phyloP scores from a whole-genome alignment of 2,888 invertebrate species.

The Idaea dimidiata region DNA sequence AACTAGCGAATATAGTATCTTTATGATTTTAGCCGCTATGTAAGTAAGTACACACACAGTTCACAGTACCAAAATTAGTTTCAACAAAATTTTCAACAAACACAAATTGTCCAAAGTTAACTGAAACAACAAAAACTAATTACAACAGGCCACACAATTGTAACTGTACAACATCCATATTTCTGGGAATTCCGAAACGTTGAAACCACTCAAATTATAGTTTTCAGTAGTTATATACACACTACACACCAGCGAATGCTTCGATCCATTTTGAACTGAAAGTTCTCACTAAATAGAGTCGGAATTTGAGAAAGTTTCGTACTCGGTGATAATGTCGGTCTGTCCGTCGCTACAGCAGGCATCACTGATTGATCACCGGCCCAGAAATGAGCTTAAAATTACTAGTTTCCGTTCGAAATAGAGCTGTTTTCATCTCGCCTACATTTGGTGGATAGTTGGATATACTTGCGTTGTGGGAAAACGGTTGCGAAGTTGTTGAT shows the following conservation, averaged over 20 bases:
- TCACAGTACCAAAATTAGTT: background rate
- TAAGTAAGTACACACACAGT: background rate
- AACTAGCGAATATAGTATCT: no score
- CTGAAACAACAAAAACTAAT: conserved; percentile 2
- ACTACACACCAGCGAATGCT: background rate
- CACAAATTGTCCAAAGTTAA: conserved; percentile 1
- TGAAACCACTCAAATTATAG: conserved; percentile 21
- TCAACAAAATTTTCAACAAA: background rate
- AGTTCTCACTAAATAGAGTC: conserved; percentile 12
- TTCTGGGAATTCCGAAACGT: conserved; percentile 19
- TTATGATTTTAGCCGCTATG: no score
- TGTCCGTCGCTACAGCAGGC: conserved; percentile 30
- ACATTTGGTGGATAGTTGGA: conserved; percentile 7
- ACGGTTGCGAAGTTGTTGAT: background rate
- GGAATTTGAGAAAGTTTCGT: conserved; percentile 3
- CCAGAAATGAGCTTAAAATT: conserved; percentile 52
- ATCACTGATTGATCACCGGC: conserved; percentile 49
- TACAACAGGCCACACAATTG: conserved; percentile 13
- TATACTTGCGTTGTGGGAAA: background rate
- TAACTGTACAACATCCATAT: conserved; percentile 19
- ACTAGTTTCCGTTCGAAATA: conserved; percentile 44
- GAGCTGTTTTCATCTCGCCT: conserved; percentile 35
- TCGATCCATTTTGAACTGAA: conserved; percentile 21
- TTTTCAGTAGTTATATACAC: conserved; percentile 15
- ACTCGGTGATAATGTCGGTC: conserved; percentile 14